Evolutionary conservation across 2,888 invertebrate genomes (phyloP).

Genomic region (Conomelus anceps): DNA sequence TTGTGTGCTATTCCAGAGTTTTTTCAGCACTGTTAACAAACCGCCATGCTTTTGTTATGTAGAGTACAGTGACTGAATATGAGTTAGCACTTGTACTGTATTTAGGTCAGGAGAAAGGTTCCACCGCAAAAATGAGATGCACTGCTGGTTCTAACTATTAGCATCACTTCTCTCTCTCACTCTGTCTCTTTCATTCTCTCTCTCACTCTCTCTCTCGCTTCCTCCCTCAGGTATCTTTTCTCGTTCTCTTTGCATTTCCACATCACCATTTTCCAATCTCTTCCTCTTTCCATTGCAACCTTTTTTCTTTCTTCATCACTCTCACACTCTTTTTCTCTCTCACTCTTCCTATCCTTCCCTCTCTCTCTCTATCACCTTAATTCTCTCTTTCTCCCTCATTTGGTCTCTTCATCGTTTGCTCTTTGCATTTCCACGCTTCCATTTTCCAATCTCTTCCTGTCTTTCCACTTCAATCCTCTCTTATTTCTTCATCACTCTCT

Average conservation of each 20-base stretch:
- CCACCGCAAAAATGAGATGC: not conserved
- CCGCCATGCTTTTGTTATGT: not conserved
- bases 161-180: not conserved
- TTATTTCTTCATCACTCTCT: too few species aligned
- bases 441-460: too few species aligned
- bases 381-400: not conserved
- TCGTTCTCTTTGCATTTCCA: too few species aligned
- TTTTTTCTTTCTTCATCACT: too few species aligned
- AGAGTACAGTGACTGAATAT: not conserved
- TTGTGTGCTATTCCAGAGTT: not conserved
- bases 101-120: not conserved
- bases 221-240: not conserved
- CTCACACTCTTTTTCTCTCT: too few species aligned
- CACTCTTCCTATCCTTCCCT: too few species aligned
- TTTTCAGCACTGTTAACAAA: not conserved
- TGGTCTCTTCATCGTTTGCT: too few species aligned
- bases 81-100: not conserved
- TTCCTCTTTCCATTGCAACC: too few species aligned
- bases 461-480: too few species aligned
- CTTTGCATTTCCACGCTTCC: too few species aligned
- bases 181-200: too few species aligned
- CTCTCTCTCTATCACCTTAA: not conserved
- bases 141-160: not conserved
- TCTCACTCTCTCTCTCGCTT: too few species aligned
- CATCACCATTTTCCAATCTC: not conserved